Evolutionary conservation across 2,113 vertebrate genomes (phyloP), one percentile per base, ranked within the genome.

Genomic region (Macaca fascicularis): DNA sequence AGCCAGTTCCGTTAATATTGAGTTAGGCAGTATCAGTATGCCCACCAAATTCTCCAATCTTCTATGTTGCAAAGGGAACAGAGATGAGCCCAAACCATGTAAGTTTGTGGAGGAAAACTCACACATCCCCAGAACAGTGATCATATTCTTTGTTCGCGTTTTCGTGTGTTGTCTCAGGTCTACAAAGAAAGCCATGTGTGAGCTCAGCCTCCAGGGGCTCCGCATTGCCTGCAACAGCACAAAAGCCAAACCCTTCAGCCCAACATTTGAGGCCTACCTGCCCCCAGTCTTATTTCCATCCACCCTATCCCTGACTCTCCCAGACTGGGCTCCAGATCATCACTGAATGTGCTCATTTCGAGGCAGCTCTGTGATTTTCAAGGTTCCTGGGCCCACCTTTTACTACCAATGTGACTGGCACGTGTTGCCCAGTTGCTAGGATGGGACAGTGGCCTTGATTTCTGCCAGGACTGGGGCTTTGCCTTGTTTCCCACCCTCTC

Each of bases 401-500:
- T n/a, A 27, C 27, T 23, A 32, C 17, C 7, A 20, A 35, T 9
- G 78, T 43, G 43, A 45, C 40, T 10, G 25, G 55, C 2, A 32
- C 0, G 0, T 43, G 20, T 64, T 35, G n/a, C 35, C 27, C 48
- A 8, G 40, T n/a, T 23, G 13, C 59, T 9, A 38, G 20, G 35
- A 59, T 35, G 32, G 61, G 70, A 12, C 27, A 45, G 74, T 0
- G 2, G 88, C 70, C 52, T 78, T 52, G 35, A 19, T 61, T 70
- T 87, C 50, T 82, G 59, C n/a, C 64, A 72, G 32, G 27, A 57
- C 45, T 23, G 8, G 16, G 89, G 32, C 35, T 74, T 59, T 76
- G 22, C 40, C 45, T 52, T 20, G 27, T 64, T 19, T 32, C 57
- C 50, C 25, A 14, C 16, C 2, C 35, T 23, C 30, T 0, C 2